Percentiles rank a stretch among this genome's conserved stretches.
phyloP scores from a whole-genome alignment of 2,797 vertebrate species.

The Thripadectes ignobilis region DNA sequence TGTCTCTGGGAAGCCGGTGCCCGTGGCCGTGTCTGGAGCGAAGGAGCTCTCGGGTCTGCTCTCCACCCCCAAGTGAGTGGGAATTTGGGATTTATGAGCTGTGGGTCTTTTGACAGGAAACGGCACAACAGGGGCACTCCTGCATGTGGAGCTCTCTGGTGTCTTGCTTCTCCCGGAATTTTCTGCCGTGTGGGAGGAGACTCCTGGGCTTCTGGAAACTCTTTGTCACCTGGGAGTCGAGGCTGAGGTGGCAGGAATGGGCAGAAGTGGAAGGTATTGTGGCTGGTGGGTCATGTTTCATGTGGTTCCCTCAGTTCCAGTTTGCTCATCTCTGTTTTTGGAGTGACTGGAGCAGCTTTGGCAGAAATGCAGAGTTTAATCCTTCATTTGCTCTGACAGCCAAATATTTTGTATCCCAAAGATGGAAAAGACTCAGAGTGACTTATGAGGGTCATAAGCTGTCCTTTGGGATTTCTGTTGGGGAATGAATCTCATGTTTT shows the following conservation, averaged over 20 bases:
- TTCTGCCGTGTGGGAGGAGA: not conserved
- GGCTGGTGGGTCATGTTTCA: accelerated
- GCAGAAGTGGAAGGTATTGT: not conserved
- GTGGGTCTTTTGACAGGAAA: not conserved
- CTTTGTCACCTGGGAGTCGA: accelerated
- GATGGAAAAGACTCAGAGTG: accelerated
- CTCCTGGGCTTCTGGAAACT: not conserved
- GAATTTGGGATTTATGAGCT: not conserved
- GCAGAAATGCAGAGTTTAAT: not conserved
- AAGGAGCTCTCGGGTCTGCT: slow-evolving; percentile 92
- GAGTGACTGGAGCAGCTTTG: not conserved
- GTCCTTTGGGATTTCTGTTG: not conserved
- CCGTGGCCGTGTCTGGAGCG: slow-evolving; percentile 77
- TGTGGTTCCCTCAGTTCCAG: not conserved
- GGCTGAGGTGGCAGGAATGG: not conserved
- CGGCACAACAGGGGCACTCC: accelerated
- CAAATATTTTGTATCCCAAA: not conserved
- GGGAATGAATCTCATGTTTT: not conserved
- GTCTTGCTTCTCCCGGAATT: not conserved
- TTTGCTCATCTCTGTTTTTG: not conserved
- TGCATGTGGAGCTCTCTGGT: not conserved
- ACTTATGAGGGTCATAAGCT: accelerated
- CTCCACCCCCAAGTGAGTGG: slow-evolving; percentile 85
- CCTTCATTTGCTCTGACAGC: not conserved
- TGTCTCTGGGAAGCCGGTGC: slow-evolving; percentile 83